These are phyloP conservation scores for Tridacna crocea DNA, from an alignment of 2,888 invertebrate genomes.

Conservation along the genomic window DNA sequence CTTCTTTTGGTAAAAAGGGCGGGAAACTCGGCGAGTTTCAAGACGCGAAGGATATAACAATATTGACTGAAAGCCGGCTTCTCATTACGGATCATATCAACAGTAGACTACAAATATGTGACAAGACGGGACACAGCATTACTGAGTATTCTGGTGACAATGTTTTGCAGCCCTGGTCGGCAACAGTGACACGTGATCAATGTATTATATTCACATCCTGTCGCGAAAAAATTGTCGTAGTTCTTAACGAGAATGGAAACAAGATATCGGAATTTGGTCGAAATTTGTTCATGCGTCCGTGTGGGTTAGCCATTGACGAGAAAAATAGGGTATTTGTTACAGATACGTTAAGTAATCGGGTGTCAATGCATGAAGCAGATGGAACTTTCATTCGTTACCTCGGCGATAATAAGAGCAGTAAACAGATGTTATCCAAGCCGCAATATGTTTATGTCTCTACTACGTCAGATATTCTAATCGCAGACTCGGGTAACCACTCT, in stretches of 20 bases:
- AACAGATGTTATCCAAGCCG: conserved; percentile 84
- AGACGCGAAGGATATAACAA: conserved; percentile 65
- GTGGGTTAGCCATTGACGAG: conserved; percentile 75
- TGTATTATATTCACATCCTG: conserved; percentile 72
- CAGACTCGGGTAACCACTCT: conserved; percentile 85
- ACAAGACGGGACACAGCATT: conserved; percentile 57
- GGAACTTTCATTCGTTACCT: conserved; percentile 78
- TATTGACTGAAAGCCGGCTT: conserved; percentile 60
- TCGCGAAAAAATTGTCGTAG: conserved; percentile 65
- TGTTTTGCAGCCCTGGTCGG: conserved; percentile 73
- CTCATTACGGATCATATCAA: conserved; percentile 76
- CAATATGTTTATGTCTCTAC: conserved; percentile 85
- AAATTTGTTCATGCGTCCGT: conserved; percentile 70
- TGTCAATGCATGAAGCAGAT: conserved; percentile 82
- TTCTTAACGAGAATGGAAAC: conserved; percentile 64
- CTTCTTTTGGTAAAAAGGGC: conserved; percentile 62
- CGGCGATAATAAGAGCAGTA: conserved; percentile 81
- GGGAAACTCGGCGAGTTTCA: conserved; percentile 58
- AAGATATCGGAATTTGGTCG: conserved; percentile 66
- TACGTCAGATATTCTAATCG: conserved; percentile 83
- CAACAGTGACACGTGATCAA: conserved; percentile 63
- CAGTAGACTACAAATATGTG: conserved; percentile 72
- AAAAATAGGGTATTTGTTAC: conserved; percentile 83
- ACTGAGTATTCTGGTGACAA: conserved; percentile 60
- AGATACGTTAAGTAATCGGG: conserved; percentile 83